Percentiles rank a stretch among this genome's conserved stretches.
phyloP scores from a whole-genome alignment of 2,888 invertebrate species.

The Nephrocerus scutellatus region DNA sequence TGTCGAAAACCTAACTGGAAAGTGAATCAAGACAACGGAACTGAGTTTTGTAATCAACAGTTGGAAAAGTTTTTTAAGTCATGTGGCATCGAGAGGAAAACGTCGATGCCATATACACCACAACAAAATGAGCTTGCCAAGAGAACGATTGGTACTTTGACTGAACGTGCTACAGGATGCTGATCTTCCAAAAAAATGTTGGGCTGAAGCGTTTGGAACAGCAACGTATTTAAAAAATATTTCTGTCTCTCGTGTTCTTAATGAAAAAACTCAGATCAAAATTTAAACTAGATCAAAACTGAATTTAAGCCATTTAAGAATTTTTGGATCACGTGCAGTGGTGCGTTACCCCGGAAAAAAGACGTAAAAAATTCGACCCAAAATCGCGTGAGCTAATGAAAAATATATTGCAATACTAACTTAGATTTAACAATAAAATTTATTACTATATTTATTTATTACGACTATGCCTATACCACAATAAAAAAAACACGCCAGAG shows the following conservation, averaged over 20 bases:
- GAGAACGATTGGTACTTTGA: conserved; percentile 24
- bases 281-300: conserved; percentile 2
- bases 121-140: conserved; percentile 24
- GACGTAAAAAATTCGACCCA: no score
- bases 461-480: no score
- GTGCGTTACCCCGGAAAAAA: no score
- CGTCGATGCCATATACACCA: conserved; percentile 6
- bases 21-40: conserved; percentile 20
- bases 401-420: no score
- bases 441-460: no score
- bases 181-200: conserved; percentile 17
- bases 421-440: no score
- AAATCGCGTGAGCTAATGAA: no score
- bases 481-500: no score
- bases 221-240: no score
- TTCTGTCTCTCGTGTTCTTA: not conserved
- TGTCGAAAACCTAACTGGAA: conserved; percentile 25
- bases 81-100: conserved; percentile 16
- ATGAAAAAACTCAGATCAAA: conserved; percentile 23
- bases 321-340: no score
- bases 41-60: no score
- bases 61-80: conserved; percentile 16
- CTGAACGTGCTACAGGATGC: conserved; percentile 26
- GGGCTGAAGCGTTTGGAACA: conserved; percentile 33
- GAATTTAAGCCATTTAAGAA: no score